A percentile compares a stretch with the other conserved stretches of the same genome.
Evolutionary conservation across 2,113 vertebrate species (phyloP).

Genomic region (Centrocercus urophasianus): DNA sequence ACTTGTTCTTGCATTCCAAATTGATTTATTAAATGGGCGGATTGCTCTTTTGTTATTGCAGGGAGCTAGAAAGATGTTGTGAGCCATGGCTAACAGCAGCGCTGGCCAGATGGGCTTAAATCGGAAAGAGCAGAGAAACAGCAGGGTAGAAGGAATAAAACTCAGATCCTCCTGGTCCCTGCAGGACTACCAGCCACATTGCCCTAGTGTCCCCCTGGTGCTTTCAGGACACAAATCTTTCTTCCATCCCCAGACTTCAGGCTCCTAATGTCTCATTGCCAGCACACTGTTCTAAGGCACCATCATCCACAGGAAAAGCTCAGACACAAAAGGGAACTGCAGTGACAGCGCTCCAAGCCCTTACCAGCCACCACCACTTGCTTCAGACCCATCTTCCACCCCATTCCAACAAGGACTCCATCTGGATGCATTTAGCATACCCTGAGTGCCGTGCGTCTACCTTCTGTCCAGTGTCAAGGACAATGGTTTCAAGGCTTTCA

Average conservation of each 20-base stretch:
- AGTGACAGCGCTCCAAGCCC: background rate
- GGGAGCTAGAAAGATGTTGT: background rate
- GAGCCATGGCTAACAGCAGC: background rate
- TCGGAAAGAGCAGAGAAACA: background rate
- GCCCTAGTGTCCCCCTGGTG: background rate
- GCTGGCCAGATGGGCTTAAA: background rate
- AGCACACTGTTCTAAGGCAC: background rate
- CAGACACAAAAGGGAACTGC: fast-evolving
- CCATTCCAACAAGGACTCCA: background rate
- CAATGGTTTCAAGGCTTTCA: background rate
- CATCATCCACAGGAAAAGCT: background rate
- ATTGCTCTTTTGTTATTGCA: background rate
- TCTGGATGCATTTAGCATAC: background rate
- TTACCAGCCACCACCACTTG: background rate
- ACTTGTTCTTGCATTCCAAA: background rate
- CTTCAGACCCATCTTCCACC: background rate
- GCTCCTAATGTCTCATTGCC: background rate
- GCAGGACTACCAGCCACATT: background rate
- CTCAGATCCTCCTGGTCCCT: background rate
- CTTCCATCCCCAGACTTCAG: background rate
- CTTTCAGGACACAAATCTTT: background rate
- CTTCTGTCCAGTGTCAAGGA: background rate
- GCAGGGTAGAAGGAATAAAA: background rate
- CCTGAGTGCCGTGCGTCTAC: background rate
- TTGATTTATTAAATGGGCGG: background rate